phyloP scores from a whole-genome alignment of 2,888 invertebrate species.

The Glaucopsyche alexis region DNA sequence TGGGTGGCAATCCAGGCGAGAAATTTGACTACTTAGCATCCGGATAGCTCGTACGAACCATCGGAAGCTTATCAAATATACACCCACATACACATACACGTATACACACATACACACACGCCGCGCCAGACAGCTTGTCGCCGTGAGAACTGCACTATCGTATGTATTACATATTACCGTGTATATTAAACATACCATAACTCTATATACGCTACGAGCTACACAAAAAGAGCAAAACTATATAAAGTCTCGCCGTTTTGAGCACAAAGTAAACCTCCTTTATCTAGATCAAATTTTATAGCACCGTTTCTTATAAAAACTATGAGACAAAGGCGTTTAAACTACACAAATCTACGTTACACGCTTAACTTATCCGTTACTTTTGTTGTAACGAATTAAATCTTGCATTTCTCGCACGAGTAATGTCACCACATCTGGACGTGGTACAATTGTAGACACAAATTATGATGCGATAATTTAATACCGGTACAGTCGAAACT shows the following conservation, averaged over 20 bases:
- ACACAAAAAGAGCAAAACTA: background rate
- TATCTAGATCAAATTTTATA: background rate
- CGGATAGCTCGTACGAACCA: conserved; percentile 67
- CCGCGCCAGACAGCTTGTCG: conserved; percentile 77
- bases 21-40: conserved; percentile 68
- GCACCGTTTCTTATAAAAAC: background rate
- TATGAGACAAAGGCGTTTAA: background rate
- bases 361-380: background rate
- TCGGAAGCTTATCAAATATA: conserved; percentile 78
- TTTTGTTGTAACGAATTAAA: conserved; percentile 26
- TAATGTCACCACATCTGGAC: conserved; percentile 52
- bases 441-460: conserved; percentile 56
- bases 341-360: background rate
- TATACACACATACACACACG: conserved; percentile 55
- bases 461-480: conserved; percentile 68
- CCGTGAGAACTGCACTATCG: conserved; percentile 73
- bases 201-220: conserved; percentile 43
- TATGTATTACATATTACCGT: conserved; percentile 67
- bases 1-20: conserved; percentile 54
- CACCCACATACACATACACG: conserved; percentile 72
- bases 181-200: conserved; percentile 58
- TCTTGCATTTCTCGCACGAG: conserved; percentile 50
- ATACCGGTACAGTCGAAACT: conserved; percentile 66
- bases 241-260: background rate
- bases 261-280: background rate